Evolutionary conservation across 2,113 vertebrate species (phyloP), one percentile per base, ranked within the genome.

Genomic region (Corythornis cristatus): DNA sequence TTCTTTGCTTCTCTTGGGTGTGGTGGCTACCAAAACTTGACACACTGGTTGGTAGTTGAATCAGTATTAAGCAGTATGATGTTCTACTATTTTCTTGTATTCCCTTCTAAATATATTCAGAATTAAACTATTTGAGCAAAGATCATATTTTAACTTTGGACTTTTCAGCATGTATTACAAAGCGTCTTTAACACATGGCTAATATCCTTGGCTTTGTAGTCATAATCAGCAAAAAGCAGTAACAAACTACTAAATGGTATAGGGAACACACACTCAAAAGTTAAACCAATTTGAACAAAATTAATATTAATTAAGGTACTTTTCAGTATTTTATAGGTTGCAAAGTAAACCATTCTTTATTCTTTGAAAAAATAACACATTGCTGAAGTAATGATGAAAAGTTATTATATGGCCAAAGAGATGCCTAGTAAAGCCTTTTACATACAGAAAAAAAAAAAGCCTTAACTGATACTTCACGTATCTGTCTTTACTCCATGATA

Each of bases 381-480:
- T 40, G 15, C 16, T 64, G 2, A 43, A 35, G 21, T 25, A 8
- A 25, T 3, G 8, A 5, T 12, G 8, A 60, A 64, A 77, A 22
- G 53, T 74, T 43, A 51, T 4, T 48, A 46, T 1, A 13, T 0
- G 56, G 48, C 13, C 20, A 42, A 77, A 51, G 13, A 11, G 8
- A 1, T 56, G 6, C 12, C 61, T 37, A 20, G 15, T 7, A 72
- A 72, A 0, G 2, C 16, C 10, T 45, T 21, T 23, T 26, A 11
- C 8, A 22, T 14, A 15, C 1, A 46, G 13, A 25, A 22, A 53
- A 62, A 22, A 62, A 60, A 62, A 33, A 40, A 2, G 1, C 18
- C n/a, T 33, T 43, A 40, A 20, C 25, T 12, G 8, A 21, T 22
- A n/a, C 17, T 33, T 19, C 9, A 15, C 0, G 4, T 40, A 33